Conservation (phyloP, 2,888 invertebrate genomes). For the Campaea margaritaria region DNA sequence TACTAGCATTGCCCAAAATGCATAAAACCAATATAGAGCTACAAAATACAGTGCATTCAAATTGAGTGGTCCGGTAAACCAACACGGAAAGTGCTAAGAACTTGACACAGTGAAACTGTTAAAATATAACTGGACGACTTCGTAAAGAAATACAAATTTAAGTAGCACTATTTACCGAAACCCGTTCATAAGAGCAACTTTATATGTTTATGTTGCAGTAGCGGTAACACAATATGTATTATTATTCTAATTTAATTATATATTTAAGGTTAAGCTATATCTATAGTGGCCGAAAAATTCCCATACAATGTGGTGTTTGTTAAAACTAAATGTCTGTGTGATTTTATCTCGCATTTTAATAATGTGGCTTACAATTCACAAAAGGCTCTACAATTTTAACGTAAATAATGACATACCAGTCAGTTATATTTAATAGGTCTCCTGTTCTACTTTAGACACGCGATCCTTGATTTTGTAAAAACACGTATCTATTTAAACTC, state of each 20-base stretch:
- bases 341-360: too few relatives aligned
- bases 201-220: neutral
- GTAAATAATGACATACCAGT: too few relatives aligned
- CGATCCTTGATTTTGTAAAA: too few relatives aligned
- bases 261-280: neutral
- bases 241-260: neutral
- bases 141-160: constrained; percentile 27
- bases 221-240: neutral
- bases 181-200: constrained; percentile 2
- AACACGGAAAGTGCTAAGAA: constrained; percentile 26
- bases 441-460: too few relatives aligned
- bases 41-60: neutral
- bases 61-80: constrained; percentile 9
- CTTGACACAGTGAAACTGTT: constrained; percentile 36
- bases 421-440: neutral
- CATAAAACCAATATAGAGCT: neutral
- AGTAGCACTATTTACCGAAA: constrained; percentile 16
- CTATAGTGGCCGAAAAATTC: too few relatives aligned
- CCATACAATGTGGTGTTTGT: too few relatives aligned
- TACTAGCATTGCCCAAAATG: neutral
- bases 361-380: too few relatives aligned
- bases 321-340: too few relatives aligned
- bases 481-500: too few relatives aligned
- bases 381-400: too few relatives aligned
- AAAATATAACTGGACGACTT: constrained; percentile 26